Percentiles rank a stretch among this genome's conserved stretches.
Conservation (phyloP, 2,113 vertebrate genomes). For the Scolopax mira region DNA sequence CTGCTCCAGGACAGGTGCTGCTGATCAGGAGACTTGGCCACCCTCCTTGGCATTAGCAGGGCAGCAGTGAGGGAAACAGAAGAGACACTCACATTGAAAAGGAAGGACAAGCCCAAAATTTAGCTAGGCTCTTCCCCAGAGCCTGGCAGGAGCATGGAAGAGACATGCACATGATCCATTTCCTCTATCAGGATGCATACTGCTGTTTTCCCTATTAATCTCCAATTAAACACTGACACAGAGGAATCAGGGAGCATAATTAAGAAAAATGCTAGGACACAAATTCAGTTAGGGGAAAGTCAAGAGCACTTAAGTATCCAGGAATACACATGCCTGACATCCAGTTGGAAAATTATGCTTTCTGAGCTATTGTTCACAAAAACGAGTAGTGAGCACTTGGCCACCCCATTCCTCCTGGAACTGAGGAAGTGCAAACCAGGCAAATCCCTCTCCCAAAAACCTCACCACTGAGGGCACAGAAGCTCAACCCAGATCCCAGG, state of each 20-base stretch:
- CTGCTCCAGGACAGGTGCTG: not conserved
- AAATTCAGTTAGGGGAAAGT: conserved; percentile 7
- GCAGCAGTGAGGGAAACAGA: not conserved
- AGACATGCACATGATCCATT: not conserved
- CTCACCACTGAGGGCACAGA: not conserved
- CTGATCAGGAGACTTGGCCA: not conserved
- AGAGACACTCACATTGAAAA: not conserved
- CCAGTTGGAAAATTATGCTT: not conserved
- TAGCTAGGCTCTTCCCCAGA: not conserved
- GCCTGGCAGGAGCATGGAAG: not conserved
- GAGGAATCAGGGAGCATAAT: conserved; percentile 22
- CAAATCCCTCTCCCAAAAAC: not conserved
- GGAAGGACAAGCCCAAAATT: not conserved
- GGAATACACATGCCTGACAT: not conserved
- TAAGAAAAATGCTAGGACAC: conserved; percentile 29
- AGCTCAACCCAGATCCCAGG: not conserved
- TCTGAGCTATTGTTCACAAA: not conserved
- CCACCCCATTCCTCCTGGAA: not conserved
- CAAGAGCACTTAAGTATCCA: not conserved
- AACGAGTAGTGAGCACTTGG: not conserved
- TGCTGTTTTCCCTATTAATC: not conserved
- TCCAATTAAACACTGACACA: not conserved
- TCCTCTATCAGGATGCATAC: not conserved
- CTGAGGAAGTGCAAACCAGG: not conserved
- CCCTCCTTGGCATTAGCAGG: not conserved